Evolutionary conservation across 2,888 invertebrate genomes (phyloP), one percentile per base, ranked within the genome.

Genomic region (Agrotis segetum): DNA sequence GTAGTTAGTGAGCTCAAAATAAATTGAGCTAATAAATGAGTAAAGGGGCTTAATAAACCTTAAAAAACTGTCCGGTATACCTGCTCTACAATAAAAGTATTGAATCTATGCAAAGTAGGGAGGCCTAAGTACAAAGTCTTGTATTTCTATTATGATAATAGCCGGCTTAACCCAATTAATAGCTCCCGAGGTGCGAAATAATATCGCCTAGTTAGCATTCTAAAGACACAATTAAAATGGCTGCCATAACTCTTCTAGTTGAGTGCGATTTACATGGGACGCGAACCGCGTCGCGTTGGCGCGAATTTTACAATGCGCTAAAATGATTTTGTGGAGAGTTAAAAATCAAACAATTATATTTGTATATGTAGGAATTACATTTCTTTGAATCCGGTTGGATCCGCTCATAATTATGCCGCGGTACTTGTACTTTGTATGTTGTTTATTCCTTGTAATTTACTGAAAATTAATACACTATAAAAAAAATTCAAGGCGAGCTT

Each of bases 121-220:
- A 13, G 11, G n/a, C 3, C 14, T 7, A 19, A 19, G 24, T 29
- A 61, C 40, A 61, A 63, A 61, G 44, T 58, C 62, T 59, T 14
- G 11, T 63, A 19, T 34, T 71, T 49, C 44, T 46, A 17, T 47
- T 58, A 60, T 19, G 49, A 24, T 67, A 13, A 68, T 68, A 76
- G 49, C 16, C 17, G 21, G 9, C 52, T 13, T 50, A 53, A 24
- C 34, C 34, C 71, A 77, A 53, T 71, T 63, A 77, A 63, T 59
- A 70, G 46, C 34, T 24, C 19, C 17, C 50, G 13, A 62, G 62
- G 53, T 50, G 61, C n/a, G 24, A 73, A 79, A 78, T 66, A 62
- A 52, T 61, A 44, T 63, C 62, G 55, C 63, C 52, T 64, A 9
- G 52, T 72, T 72, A 63, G 63, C 79, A 79, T 77, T 61, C 47